Conservation (phyloP, 2,113 vertebrate species). For the Dinomys branickii region DNA sequence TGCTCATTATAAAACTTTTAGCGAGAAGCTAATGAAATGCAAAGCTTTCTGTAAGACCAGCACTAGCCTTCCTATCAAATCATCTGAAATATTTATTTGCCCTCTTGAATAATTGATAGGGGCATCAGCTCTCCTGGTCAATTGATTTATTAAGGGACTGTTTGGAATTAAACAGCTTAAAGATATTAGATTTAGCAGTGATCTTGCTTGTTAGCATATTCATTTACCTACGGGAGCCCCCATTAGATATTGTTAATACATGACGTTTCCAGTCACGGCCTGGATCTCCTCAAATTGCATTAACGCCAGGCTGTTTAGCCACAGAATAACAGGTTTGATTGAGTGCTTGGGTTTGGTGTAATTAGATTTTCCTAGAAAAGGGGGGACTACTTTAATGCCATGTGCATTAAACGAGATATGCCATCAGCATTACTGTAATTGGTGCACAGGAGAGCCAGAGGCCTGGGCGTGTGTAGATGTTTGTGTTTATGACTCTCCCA, state of each 20-base stretch:
- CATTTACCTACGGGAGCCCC: conserved; percentile 94
- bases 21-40: conserved; percentile 91
- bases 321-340: conserved; percentile 94
- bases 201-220: conserved; percentile 95
- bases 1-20: conserved; percentile 91
- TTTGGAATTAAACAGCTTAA: conserved; percentile 96
- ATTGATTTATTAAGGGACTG: conserved; percentile 95
- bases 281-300: conserved; percentile 93
- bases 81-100: conserved; percentile 94
- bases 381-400: conserved; percentile 89
- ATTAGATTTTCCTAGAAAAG: conserved; percentile 93
- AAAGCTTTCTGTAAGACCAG: conserved; percentile 90
- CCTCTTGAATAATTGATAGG: conserved; percentile 95
- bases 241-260: conserved; percentile 96
- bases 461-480: conserved; percentile 81
- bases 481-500: conserved; percentile 85
- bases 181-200: conserved; percentile 95
- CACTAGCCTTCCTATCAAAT: conserved; percentile 91
- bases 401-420: conserved; percentile 89
- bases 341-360: conserved; percentile 92
- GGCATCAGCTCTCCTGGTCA: conserved; percentile 93
- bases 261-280: conserved; percentile 91
- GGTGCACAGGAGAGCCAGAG: conserved; percentile 85
- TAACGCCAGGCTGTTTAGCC: conserved; percentile 92
- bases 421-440: conserved; percentile 91